Percentiles rank a stretch among this genome's conserved stretches.
These are phyloP conservation scores for Phylloscopus collybita DNA, from an alignment of 2,797 vertebrate species.

Conservation along the genomic window DNA sequence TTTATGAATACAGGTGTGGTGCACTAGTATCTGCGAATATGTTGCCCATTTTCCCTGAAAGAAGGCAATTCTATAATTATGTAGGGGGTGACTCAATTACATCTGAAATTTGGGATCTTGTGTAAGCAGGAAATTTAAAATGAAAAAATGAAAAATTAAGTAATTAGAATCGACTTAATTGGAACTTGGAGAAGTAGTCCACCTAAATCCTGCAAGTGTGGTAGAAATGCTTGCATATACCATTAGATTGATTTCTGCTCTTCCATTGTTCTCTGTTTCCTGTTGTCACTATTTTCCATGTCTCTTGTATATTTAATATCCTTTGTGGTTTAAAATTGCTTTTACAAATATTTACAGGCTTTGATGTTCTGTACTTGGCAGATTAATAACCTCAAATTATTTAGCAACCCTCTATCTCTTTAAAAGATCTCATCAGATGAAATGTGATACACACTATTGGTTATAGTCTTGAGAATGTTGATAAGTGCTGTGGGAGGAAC, in stretches of 20 bases:
- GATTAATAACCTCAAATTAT: slow-evolving; percentile 44
- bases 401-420: slow-evolving; percentile 20
- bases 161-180: not conserved
- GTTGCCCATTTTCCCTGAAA: not conserved
- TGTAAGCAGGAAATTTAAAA: not conserved
- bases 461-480: not conserved
- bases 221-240: not conserved
- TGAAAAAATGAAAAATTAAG: not conserved
- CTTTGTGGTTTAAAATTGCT: slow-evolving; percentile 34
- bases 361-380: slow-evolving; percentile 35
- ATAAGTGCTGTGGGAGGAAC: not conserved
- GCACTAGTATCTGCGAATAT: not conserved
- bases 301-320: not conserved
- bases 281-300: not conserved
- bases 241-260: not conserved
- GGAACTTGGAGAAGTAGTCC: not conserved
- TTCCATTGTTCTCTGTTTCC: slow-evolving; percentile 3
- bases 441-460: not conserved
- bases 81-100: not conserved
- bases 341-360: slow-evolving; percentile 40
- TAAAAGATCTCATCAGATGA: not conserved
- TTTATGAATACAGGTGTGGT: not conserved
- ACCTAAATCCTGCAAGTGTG: not conserved
- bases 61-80: not conserved
- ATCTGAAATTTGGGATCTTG: not conserved